phyloP scores from a whole-genome alignment of 2,797 vertebrate species.

The Caiman crocodilus region DNA sequence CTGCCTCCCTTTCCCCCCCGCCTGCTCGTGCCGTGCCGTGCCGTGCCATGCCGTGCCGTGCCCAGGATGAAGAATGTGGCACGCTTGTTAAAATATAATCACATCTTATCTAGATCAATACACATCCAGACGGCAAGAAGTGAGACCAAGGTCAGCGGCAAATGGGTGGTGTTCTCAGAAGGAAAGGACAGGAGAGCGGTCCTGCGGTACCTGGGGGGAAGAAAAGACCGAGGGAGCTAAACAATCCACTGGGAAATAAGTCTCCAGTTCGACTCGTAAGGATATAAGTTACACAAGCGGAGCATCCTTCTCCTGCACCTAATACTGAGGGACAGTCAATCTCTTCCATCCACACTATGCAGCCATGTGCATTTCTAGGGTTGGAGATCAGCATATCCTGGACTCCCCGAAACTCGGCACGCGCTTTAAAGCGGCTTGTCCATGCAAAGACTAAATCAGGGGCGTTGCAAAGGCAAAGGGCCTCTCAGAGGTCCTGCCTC shows the following conservation, averaged over 20 bases:
- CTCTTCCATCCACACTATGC: background rate
- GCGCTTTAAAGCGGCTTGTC: background rate
- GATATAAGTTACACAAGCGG: background rate
- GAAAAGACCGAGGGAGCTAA: background rate
- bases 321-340: background rate
- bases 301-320: background rate
- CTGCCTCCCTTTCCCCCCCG: background rate
- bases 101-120: slow-evolving; percentile 14
- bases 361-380: background rate
- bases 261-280: background rate
- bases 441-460: background rate
- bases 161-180: background rate
- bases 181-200: background rate
- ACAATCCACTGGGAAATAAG: background rate
- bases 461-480: background rate
- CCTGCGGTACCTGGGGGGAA: no score
- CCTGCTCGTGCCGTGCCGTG: background rate
- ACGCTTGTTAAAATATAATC: background rate
- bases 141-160: background rate
- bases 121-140: background rate
- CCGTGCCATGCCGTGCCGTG: no score
- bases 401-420: background rate
- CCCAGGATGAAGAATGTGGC: slow-evolving; percentile 6
- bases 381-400: background rate
- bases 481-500: background rate